A percentile compares a stretch with the other conserved stretches of the same genome.
Conservation (phyloP, 2,797 vertebrate species). For the Poeciliopsis infans region DNA sequence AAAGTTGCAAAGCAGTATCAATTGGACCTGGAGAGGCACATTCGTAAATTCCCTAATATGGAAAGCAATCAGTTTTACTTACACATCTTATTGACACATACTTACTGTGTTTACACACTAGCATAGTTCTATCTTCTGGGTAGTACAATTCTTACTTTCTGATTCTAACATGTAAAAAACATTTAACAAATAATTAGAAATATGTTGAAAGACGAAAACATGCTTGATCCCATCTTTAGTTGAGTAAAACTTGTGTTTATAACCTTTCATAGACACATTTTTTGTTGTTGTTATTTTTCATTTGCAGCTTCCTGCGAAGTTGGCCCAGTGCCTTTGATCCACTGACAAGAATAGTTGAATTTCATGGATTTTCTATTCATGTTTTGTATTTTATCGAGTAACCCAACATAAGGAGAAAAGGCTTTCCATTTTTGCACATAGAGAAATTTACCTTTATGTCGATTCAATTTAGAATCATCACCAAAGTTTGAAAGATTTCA, state of each 20-base stretch:
- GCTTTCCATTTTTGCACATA: slow-evolving; percentile 30
- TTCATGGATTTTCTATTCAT: slow-evolving; percentile 49
- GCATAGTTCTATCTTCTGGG: neutral
- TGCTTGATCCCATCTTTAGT: neutral
- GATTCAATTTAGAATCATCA: slow-evolving; percentile 33
- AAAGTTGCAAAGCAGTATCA: no score
- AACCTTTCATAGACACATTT: neutral
- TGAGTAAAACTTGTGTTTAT: neutral
- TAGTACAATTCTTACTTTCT: neutral
- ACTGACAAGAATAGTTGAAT: slow-evolving; percentile 44
- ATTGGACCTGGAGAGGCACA: no score
- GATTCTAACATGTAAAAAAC: neutral
- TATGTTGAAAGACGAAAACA: neutral
- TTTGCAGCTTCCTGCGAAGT: neutral
- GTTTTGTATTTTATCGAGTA: slow-evolving; percentile 20
- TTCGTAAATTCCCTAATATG: neutral
- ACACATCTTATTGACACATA: neutral
- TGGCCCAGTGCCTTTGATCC: slow-evolving; percentile 29
- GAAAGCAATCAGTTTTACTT: neutral
- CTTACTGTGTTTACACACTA: neutral
- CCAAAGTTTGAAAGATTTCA: slow-evolving; percentile 22
- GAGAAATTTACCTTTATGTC: slow-evolving; percentile 31
- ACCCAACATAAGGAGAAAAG: slow-evolving; percentile 22
- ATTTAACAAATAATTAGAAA: neutral
- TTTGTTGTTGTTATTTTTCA: neutral